Conservation (phyloP, 2,113 vertebrate genomes). For the Burhinus bistriatus region DNA sequence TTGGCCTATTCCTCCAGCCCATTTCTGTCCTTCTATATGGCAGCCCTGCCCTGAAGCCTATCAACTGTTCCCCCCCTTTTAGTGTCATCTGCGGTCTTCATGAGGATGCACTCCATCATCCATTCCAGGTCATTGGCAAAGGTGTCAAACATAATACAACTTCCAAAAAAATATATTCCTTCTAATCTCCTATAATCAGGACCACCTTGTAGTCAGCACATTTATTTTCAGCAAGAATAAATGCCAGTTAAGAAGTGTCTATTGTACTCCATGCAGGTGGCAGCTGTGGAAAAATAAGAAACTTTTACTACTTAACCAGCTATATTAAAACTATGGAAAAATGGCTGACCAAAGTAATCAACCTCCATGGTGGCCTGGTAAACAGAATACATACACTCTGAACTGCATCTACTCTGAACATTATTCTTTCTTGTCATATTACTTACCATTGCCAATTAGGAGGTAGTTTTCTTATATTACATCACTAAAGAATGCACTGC, state of each 20-base stretch:
- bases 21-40: background rate
- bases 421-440: background rate
- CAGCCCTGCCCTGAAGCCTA: background rate
- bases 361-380: background rate
- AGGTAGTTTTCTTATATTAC: background rate
- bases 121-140: background rate
- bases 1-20: background rate
- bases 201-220: background rate
- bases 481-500: background rate
- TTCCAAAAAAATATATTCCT: background rate
- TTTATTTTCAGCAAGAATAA: background rate
- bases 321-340: background rate
- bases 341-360: background rate
- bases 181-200: background rate
- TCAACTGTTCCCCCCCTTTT: rapidly evolving
- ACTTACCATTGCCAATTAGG: background rate
- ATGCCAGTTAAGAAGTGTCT: background rate
- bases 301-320: background rate
- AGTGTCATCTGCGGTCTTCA: background rate
- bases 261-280: background rate
- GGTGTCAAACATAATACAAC: background rate
- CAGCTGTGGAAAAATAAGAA: conserved; percentile 30
- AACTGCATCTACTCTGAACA: background rate
- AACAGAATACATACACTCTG: background rate
- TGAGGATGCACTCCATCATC: background rate